Percentiles rank a stretch among this genome's conserved stretches.
phyloP scores from a whole-genome alignment of 2,797 vertebrate species.

The Acrocephalus scirpaceus region DNA sequence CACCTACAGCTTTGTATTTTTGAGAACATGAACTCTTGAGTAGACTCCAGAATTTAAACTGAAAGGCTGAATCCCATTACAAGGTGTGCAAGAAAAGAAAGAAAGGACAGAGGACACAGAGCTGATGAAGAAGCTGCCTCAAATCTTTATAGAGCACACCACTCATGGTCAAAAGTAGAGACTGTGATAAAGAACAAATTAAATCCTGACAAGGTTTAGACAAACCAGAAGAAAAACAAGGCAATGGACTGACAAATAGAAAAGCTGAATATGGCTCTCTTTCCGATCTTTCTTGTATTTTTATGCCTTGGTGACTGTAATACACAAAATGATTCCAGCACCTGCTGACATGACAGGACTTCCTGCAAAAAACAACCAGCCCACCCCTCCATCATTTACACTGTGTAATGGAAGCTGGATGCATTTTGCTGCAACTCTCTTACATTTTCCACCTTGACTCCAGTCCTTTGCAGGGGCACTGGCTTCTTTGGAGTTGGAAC shows the following conservation, averaged over 20 bases:
- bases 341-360: neutral
- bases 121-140: neutral
- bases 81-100: neutral
- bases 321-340: neutral
- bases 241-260: neutral
- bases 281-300: neutral
- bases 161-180: neutral
- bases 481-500: slow-evolving; percentile 76
- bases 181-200: neutral
- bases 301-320: neutral
- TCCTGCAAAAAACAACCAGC: neutral
- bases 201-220: neutral
- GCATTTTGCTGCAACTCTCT: neutral
- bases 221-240: neutral
- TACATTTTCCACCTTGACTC: slow-evolving; percentile 61
- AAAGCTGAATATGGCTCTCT: neutral
- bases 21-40: neutral
- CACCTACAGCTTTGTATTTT: neutral
- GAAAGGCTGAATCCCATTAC: neutral
- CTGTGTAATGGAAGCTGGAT: neutral
- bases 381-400: neutral
- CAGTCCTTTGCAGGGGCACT: slow-evolving; percentile 55
- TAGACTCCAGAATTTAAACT: neutral
- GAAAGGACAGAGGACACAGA: neutral
- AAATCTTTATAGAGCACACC: neutral